phyloP scores from a whole-genome alignment of 1,140 invertebrate genomes.

The Frieseomelitta varia region DNA sequence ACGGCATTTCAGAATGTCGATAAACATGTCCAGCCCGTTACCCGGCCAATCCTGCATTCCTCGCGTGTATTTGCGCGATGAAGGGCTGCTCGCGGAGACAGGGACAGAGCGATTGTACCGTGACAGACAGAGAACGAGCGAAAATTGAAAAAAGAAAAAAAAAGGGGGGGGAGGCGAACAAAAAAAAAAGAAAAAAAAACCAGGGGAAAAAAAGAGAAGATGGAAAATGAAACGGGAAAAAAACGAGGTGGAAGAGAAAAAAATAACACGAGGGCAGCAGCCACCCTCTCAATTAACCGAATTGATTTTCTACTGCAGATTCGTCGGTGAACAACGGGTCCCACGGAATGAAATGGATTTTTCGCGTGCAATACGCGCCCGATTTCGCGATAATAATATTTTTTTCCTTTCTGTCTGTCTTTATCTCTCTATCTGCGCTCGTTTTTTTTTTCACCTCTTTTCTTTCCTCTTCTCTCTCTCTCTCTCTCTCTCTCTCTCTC shows the following conservation, averaged over 20 bases:
- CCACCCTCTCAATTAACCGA: constrained; percentile 75
- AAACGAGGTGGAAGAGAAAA: constrained; percentile 4
- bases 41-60: constrained; percentile 72
- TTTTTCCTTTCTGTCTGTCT: neutral
- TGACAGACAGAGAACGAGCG: constrained; percentile 13
- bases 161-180: neutral
- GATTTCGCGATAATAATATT: constrained; percentile 37
- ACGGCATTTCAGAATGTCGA: constrained; percentile 72
- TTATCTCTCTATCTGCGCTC: neutral
- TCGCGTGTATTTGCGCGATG: constrained; percentile 64
- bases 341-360: constrained; percentile 55
- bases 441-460: too few species aligned
- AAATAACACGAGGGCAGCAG: constrained; percentile 16
- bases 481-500: neutral
- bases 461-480: neutral
- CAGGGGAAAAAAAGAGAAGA: too few species aligned
- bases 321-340: constrained; percentile 55
- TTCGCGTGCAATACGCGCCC: constrained; percentile 47
- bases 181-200: neutral
- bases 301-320: constrained; percentile 72
- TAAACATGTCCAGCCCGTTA: constrained; percentile 72
- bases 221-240: too few species aligned
- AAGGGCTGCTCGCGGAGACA: constrained; percentile 40
- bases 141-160: constrained; percentile 1
- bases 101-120: constrained; percentile 15